phyloP scores from a whole-genome alignment of 2,888 invertebrate species.

The Agonopterix arenella region DNA sequence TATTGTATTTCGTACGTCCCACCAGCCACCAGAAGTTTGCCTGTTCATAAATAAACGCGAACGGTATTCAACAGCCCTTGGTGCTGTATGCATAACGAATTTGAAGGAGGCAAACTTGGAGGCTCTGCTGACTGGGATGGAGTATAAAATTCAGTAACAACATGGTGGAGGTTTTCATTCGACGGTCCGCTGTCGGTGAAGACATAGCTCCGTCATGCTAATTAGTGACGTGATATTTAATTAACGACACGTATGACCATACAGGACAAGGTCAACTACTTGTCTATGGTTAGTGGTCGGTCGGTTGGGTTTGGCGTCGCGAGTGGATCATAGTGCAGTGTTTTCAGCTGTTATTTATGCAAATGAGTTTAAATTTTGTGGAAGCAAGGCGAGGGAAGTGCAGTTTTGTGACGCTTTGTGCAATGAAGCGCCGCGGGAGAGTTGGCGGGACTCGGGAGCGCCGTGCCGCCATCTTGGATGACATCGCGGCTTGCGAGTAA shows the following conservation, averaged over 20 bases:
- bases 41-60: constrained; percentile 79
- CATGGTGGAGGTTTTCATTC: constrained; percentile 76
- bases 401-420: constrained; percentile 37
- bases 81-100: constrained; percentile 79
- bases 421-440: constrained; percentile 21
- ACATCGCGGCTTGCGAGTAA: constrained; percentile 33
- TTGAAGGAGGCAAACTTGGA: constrained; percentile 78
- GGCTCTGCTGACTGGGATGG: constrained; percentile 76
- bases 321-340: constrained; percentile 11
- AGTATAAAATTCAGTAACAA: constrained; percentile 78
- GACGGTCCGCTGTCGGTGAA: constrained; percentile 69
- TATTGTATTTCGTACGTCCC: constrained; percentile 67
- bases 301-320: constrained; percentile 1
- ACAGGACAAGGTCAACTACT: not conserved
- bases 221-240: constrained; percentile 43
- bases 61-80: constrained; percentile 79
- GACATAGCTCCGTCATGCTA: constrained; percentile 71
- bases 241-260: constrained; percentile 11
- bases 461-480: constrained; percentile 59
- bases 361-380: constrained; percentile 35
- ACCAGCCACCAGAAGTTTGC: constrained; percentile 76
- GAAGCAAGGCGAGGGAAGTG: constrained; percentile 23
- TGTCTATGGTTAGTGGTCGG: not conserved
- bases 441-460: constrained; percentile 24
- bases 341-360: constrained; percentile 29